These are phyloP conservation scores for Eriosoma lanigerum DNA, from an alignment of 1,140 invertebrate genomes.

Conservation along the genomic window DNA sequence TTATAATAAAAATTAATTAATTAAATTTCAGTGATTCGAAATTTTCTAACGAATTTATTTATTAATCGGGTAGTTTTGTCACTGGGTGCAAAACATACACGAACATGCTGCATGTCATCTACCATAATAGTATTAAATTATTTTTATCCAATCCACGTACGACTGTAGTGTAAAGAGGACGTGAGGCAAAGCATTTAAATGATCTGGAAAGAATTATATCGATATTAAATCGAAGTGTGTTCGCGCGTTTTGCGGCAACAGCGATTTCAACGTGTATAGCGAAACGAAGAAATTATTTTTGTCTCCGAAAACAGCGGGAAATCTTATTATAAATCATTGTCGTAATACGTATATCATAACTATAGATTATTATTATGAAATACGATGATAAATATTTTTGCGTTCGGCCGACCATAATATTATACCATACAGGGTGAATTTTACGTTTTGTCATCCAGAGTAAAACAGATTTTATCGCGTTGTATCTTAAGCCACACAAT, in stretches of 20 bases:
- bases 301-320: conserved; percentile 25
- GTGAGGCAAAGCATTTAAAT: conserved; percentile 28
- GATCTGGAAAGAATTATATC: conserved; percentile 40
- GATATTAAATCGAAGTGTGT: background rate
- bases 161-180: background rate
- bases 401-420: background rate
- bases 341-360: background rate
- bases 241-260: background rate
- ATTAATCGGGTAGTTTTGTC: no score
- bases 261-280: background rate
- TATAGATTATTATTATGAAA: background rate
- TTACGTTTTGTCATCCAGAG: background rate
- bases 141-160: no score
- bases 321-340: conserved; percentile 23
- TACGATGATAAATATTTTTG: conserved; percentile 38
- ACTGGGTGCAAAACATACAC: no score
- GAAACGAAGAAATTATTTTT: conserved; percentile 20
- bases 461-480: no score
- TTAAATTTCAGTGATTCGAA: no score
- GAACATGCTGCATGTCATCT: no score
- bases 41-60: no score
- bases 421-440: no score
- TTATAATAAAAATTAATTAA: no score
- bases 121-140: no score
- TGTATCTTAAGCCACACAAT: no score